Base-by-base conservation (phyloP, 2,888 invertebrate genomes). In the Clepsis dumicolana region DNA sequence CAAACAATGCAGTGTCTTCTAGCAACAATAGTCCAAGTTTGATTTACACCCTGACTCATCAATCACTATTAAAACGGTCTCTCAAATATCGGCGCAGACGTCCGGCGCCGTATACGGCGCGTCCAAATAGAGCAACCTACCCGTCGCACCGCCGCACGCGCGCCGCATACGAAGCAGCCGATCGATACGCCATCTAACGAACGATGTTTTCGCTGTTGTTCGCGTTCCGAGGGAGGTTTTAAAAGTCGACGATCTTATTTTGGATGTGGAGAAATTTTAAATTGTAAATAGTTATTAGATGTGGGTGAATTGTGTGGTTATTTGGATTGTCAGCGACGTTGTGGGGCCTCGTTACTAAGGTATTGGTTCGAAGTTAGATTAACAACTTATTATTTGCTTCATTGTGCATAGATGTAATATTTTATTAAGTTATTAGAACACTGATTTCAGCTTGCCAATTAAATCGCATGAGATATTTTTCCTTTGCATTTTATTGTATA, bases 121-220 rank as follows among this genome's bases (percentile, higher is more conserved):
- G 60, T 24, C 62, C 63, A 71, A 68, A 71, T 68, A 65, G 68
- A 68, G 71, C 61, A 57, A 62, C 61, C 41, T 63, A 21, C 35
- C 54, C 41, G 69, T 16, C 62, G 65, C 48, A 72, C 50, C 54
- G 52, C 72, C 48, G 71, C 65, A 50, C 77, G 76, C 72, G 74
- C 27, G 68, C 62, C 53, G 77, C 74, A 78, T 78, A 78, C 72
- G 70, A 73, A 76, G 54, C 65, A 70, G 57, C 54, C 70, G 76
- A 75, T 77, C 78, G 79, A 80, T 79, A 77, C 50, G 70, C 70
- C 66, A 59, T 65, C 70, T 65, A 67, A 63, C 62, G 62, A 67
- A 67, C 66, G 66, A 61, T 68, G 68, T 68, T 68, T 68, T 68
- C 68, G 66, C n/a, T 60, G 56, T 54, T 64, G 62, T 63, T 54